Conservation (phyloP, 2,888 invertebrate species). For the Melieria picta region DNA sequence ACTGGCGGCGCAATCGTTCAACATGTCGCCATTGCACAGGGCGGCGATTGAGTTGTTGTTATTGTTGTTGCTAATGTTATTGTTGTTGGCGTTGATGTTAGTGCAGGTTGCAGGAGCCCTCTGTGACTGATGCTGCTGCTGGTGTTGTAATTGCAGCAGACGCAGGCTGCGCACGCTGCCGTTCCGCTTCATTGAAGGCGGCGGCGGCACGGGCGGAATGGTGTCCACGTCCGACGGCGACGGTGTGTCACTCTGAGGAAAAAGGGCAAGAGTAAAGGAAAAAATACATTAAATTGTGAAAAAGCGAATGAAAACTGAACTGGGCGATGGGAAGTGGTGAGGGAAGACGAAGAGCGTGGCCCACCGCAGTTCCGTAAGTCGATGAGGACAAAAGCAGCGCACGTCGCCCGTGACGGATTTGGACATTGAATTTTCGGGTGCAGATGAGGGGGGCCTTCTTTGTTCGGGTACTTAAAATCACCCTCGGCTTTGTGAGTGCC, state of each 20-base stretch:
- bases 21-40: slow-evolving; percentile 53
- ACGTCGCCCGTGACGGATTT: too few species aligned
- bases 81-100: slow-evolving; percentile 36
- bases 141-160: slow-evolving; percentile 52
- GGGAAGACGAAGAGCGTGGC: too few species aligned
- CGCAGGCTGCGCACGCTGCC: slow-evolving; percentile 60
- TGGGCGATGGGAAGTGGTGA: too few species aligned
- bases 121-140: slow-evolving; percentile 41
- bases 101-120: slow-evolving; percentile 21
- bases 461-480: too few species aligned
- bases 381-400: too few species aligned
- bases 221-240: slow-evolving; percentile 62
- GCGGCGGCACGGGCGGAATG: slow-evolving; percentile 65
- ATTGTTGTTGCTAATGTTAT: slow-evolving; percentile 39
- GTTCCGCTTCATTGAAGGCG: slow-evolving; percentile 60
- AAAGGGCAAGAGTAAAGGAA: slow-evolving; percentile 10
- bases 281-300: neutral
- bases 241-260: slow-evolving; percentile 58
- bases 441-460: too few species aligned
- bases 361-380: too few species aligned
- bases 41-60: slow-evolving; percentile 49
- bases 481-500: too few species aligned
- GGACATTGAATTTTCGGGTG: too few species aligned
- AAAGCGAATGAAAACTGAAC: too few species aligned
- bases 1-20: slow-evolving; percentile 55